Base-by-base conservation (phyloP, 2,888 invertebrate species). In the Lasioglossum zephyrum region DNA sequence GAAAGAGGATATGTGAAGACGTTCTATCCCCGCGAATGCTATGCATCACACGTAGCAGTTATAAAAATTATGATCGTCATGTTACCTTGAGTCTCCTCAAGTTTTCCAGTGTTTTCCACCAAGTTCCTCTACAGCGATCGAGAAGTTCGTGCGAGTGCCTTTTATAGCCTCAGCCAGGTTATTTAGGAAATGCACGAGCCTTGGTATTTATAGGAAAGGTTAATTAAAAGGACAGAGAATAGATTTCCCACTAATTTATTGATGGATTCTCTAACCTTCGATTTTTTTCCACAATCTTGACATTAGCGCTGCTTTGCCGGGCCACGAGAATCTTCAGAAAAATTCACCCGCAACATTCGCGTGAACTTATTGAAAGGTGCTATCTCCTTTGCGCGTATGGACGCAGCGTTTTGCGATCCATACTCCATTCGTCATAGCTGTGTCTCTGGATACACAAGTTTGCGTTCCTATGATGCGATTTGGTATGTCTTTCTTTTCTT, bases 181-280 rank as follows among this genome's bases (percentile, higher is more conserved):
- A 63, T 79, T 85, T 73, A 76, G 75, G 44, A 75, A 72, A 31
- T 57, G n/a, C 47, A 41, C 2, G 39, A 16, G 8, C 47, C 49
- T 60, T 77, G 57, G 31, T 73, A 70, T 77, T 84, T 74, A 77
- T 77, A 70, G 77, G n/a, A 39, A 47, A 69, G 69, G 36, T 74
- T 74, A 49, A 84, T 84, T 60, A 77, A 74, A 69, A 73, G 44
- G 36, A 47, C 22, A 39, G 31, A 39, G 31, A 36, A 13, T 70
- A 47, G 26, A 41, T 70, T 79, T 39, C 73, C 8, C 13, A 63
- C 31, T 60, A 77, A 31, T 84, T 70, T 69, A 84, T 77, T 84
- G 16, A 73, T 73, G 0, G 16, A 41, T 66, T 73, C 16, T 18
- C 1, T 74, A 84, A 77, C 41, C 49, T 78, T 72, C 13, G 18